A percentile compares a stretch with the other conserved stretches of the same genome.
phyloP scores from a whole-genome alignment of 2,797 vertebrate genomes.

The Platyrinchus mystaceus region DNA sequence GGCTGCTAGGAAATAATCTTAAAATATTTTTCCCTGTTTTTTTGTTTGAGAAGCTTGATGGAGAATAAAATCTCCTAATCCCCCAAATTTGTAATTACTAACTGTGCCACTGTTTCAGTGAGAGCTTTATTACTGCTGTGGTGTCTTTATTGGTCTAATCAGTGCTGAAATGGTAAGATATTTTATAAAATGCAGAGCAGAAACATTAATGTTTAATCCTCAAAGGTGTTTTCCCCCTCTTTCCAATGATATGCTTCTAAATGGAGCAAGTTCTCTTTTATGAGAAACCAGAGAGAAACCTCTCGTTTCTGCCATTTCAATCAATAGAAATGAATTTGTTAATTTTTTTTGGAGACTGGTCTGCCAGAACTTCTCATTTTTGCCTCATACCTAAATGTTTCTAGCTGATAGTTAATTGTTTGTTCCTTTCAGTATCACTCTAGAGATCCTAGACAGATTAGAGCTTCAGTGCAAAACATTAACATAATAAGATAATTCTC shows the following conservation, averaged over 20 bases:
- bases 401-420: slow-evolving; percentile 5
- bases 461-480: not conserved
- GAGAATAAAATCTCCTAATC: not conserved
- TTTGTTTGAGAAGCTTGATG: not conserved
- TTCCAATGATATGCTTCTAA: not conserved
- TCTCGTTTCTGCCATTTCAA: not conserved
- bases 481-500: slow-evolving; percentile 6
- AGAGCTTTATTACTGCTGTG: not conserved
- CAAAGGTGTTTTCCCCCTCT: not conserved
- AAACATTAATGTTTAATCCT: not conserved
- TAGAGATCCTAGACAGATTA: slow-evolving; percentile 1
- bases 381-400: not conserved
- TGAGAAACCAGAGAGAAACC: not conserved
- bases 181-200: not conserved
- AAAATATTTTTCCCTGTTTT: not conserved
- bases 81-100: not conserved
- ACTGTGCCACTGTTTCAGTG: not conserved
- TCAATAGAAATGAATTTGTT: not conserved
- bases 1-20: not conserved
- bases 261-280: not conserved
- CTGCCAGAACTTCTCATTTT: not conserved
- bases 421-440: not conserved
- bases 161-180: not conserved
- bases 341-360: not conserved
- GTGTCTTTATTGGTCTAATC: not conserved